Base-by-base conservation (phyloP, 1,140 invertebrate species). In the Lepidotrigona ventralis region DNA sequence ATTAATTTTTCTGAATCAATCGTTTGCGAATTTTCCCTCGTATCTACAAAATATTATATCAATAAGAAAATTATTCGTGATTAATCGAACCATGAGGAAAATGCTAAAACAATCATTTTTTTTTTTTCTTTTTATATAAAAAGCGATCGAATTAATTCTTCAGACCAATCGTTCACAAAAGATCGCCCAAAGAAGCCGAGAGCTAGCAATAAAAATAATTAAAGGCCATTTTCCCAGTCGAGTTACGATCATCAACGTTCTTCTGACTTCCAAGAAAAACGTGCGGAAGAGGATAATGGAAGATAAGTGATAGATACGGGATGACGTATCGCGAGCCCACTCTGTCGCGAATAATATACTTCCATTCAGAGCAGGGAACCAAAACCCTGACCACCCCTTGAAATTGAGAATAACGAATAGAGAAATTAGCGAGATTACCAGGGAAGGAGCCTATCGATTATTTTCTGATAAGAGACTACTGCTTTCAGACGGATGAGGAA, bases 351-450 rank as follows among this genome's bases (percentile, higher is more conserved):
- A 53, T 46, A 46, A 46, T 54, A n/a, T 0, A 0, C 8, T 79
- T 33, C 26, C 21, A 66, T 14, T 15, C 39, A 46, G 9, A 9
- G 0, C 21, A 29, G 29, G 11, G 39, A 53, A 23, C 1, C 26
- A 1, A 78, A 69, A 79, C 17, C n/a, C n/a, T n/a, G n/a, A 14
- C 12, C 69, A 8, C 1, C n/a, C 5, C 23, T 17, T 29, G 21
- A 69, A 69, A 69, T 56, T 39, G n/a, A 46, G 46, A 1, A 15
- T 8, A 29, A 11, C 11, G 17, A 14, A 56, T 19, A 12, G 23
- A 46, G n/a, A 46, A 79, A 69, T 33, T 79, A 69, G 64, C 21
- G 6, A 79, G 17, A 79, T 79, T 79, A 39, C 21, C 21, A n/a
- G 29, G 12, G 12, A 46, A 19, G 2, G 1, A 17, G 51, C 6